Evolutionary conservation across 2,797 vertebrate species (phyloP).

Genomic region (Xenopus petersii): DNA sequence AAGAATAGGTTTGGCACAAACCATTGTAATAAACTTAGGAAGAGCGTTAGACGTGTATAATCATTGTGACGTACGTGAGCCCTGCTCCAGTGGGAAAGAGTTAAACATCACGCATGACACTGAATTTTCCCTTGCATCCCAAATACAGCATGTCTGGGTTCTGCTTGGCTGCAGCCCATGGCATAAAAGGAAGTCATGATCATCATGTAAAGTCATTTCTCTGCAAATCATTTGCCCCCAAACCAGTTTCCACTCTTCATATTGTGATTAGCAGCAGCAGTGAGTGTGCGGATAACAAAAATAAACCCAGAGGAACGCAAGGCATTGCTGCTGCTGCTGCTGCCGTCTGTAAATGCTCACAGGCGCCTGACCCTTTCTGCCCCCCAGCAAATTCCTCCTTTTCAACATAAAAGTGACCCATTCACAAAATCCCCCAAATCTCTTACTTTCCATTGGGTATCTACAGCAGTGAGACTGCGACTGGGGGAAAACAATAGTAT

Average conservation of each 20-base stretch:
- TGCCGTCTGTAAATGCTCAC: slow-evolving; percentile 17
- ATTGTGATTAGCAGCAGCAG: slow-evolving; percentile 7
- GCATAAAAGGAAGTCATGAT: slow-evolving; percentile 10
- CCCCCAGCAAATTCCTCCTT: slow-evolving; percentile 11
- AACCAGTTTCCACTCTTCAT: slow-evolving; percentile 14
- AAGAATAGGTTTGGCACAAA: no score
- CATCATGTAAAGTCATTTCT: slow-evolving; percentile 18
- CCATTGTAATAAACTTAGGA: background rate
- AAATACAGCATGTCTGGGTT: slow-evolving; percentile 22
- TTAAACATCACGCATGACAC: slow-evolving; percentile 10
- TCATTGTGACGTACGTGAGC: background rate
- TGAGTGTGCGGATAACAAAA: background rate
- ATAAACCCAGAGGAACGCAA: background rate
- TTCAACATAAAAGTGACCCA: slow-evolving; percentile 19
- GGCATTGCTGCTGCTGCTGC: background rate
- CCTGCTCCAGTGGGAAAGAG: background rate
- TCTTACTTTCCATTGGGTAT: background rate
- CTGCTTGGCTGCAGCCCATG: slow-evolving; percentile 10
- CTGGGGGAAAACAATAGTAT: slow-evolving; percentile 27
- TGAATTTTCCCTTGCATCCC: slow-evolving; percentile 1
- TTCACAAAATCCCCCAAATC: background rate
- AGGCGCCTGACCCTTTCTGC: slow-evolving; percentile 27
- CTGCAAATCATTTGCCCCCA: slow-evolving; percentile 7
- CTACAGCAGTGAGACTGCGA: background rate
- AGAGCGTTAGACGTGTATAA: background rate